These are phyloP conservation scores for Colinus virginianus DNA, from an alignment of 2,113 vertebrate genomes.

Conservation along the genomic window DNA sequence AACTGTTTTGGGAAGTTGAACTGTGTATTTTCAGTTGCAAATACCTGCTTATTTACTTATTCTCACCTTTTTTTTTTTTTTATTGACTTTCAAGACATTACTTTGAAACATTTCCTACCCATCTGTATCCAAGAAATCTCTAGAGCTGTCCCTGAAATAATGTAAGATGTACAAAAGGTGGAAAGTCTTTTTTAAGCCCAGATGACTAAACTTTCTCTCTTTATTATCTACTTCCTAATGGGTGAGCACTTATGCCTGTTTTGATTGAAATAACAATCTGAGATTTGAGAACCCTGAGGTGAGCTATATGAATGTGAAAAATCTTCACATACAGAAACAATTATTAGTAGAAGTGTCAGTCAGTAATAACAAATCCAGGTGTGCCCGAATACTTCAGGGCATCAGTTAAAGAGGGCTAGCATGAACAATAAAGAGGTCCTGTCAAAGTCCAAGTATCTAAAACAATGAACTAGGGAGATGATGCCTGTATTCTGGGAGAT, in stretches of 20 bases:
- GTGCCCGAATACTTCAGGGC: neutral
- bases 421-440: neutral
- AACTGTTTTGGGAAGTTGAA: neutral
- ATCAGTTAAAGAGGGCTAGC: neutral
- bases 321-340: neutral
- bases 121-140: neutral
- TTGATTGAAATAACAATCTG: conserved; percentile 39
- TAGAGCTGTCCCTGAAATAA: neutral
- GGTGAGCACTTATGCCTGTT: neutral
- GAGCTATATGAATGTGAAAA: neutral
- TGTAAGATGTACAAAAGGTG: neutral
- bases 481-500: neutral
- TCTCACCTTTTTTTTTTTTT: no score
- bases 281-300: conserved; percentile 18
- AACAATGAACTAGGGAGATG: neutral
- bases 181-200: neutral
- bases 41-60: neutral
- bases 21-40: neutral
- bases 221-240: neutral
- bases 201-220: neutral
- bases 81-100: neutral
- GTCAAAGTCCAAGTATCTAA: neutral
- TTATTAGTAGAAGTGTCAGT: neutral
- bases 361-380: neutral
- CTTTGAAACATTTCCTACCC: neutral